Conservation (phyloP, 2,113 vertebrate genomes). For the Nipponia nippon region DNA sequence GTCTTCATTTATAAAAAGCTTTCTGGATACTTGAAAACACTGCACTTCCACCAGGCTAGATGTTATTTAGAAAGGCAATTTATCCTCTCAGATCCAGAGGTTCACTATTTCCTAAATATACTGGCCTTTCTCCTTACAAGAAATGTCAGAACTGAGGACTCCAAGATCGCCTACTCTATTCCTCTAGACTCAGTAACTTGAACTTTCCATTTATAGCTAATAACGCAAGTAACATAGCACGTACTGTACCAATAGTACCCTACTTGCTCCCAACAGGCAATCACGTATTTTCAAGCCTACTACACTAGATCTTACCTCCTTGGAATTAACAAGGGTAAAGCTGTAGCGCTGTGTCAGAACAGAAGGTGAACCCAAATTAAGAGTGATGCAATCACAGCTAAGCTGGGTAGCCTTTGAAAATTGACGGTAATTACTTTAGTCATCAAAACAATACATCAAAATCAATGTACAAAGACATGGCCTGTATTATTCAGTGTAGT, state of each 20-base stretch:
- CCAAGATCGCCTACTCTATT: conserved; percentile 25
- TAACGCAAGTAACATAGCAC: neutral
- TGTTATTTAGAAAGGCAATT: neutral
- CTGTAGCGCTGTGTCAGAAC: neutral
- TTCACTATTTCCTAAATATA: neutral
- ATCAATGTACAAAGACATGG: neutral
- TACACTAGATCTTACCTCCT: neutral
- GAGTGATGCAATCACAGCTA: neutral
- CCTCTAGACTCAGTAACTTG: neutral
- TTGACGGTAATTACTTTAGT: neutral
- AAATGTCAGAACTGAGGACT: conserved; percentile 5
- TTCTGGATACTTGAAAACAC: neutral
- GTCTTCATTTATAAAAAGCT: neutral
- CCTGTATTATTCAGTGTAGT: neutral
- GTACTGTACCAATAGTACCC: conserved; percentile 14
- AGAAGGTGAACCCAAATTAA: conserved; percentile 8
- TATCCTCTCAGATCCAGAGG: neutral
- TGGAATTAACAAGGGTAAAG: neutral
- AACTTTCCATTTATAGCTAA: conserved; percentile 39
- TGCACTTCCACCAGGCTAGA: neutral
- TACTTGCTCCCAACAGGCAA: conserved; percentile 3
- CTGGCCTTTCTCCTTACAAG: neutral
- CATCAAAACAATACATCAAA: conserved; percentile 4
- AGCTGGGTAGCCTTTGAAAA: conserved; percentile 21
- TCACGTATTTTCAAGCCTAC: neutral